Percentiles rank a stretch among this genome's conserved stretches.
phyloP scores from a whole-genome alignment of 1,140 invertebrate genomes.

The Papilio aristodemus region DNA sequence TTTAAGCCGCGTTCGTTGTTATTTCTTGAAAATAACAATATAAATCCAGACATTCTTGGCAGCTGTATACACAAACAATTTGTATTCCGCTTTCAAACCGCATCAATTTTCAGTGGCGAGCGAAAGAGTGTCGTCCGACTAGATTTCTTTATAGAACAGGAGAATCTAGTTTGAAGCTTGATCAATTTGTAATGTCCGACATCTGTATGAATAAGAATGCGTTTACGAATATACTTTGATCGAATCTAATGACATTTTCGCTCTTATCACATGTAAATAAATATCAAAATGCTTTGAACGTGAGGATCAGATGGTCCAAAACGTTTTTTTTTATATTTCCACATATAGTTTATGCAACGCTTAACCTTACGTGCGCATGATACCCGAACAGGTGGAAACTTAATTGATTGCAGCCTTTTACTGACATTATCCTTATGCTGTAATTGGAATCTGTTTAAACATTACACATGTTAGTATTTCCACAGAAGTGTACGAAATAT shows the following conservation, averaged over 20 bases:
- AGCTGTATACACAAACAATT: slow-evolving; percentile 14
- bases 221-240: slow-evolving; percentile 4
- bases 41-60: slow-evolving; percentile 20
- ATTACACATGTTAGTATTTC: background rate
- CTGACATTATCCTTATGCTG: slow-evolving; percentile 35
- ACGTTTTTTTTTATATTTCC: slow-evolving; percentile 21
- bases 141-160: slow-evolving; percentile 34
- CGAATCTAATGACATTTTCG: background rate
- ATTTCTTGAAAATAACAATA: slow-evolving; percentile 23
- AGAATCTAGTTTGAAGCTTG: slow-evolving; percentile 31
- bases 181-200: slow-evolving; percentile 34
- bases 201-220: slow-evolving; percentile 29
- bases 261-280: background rate
- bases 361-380: slow-evolving; percentile 33
- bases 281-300: slow-evolving; percentile 4
- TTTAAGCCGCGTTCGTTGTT: slow-evolving; percentile 19
- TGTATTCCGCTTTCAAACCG: slow-evolving; percentile 24
- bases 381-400: slow-evolving; percentile 35
- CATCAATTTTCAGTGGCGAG: slow-evolving; percentile 23
- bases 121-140: slow-evolving; percentile 26
- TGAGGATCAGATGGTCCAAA: slow-evolving; percentile 3
- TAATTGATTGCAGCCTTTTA: slow-evolving; percentile 37
- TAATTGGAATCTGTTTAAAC: slow-evolving; percentile 19
- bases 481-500: background rate
- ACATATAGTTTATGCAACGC: slow-evolving; percentile 14